Evolutionary conservation across 64 coral and sea anemone species (phyloP).

Genomic region (Pocillopora verrucosa): DNA sequence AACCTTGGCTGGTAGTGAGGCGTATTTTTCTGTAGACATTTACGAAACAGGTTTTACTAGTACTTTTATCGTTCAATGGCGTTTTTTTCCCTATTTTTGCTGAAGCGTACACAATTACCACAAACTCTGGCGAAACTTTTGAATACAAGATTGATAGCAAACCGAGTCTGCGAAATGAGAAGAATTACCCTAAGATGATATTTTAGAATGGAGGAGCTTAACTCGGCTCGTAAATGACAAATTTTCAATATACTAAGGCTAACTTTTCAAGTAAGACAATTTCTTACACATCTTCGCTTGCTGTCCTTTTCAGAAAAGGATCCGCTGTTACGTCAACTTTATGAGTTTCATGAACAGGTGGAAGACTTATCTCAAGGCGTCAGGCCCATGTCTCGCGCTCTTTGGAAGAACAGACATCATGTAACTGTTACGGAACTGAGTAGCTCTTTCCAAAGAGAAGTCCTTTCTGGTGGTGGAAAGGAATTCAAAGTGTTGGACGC

Average conservation of each 20-base stretch:
- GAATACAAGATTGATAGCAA: neutral
- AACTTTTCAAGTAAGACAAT: neutral
- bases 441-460: slow-evolving; percentile 20
- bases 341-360: slow-evolving; percentile 52
- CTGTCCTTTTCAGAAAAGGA: slow-evolving; percentile 13
- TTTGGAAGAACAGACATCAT: slow-evolving; percentile 61
- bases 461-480: neutral
- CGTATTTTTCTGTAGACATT: too few species aligned
- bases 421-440: slow-evolving; percentile 46
- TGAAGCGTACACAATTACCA: too few species aligned
- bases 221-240: too few species aligned
- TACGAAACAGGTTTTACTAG: too few species aligned
- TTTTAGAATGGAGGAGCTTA: too few species aligned
- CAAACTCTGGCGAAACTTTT: neutral
- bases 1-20: too few species aligned
- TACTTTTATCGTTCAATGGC: too few species aligned
- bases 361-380: neutral
- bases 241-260: too few species aligned
- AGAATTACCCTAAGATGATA: too few species aligned
- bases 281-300: neutral
- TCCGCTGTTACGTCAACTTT: slow-evolving; percentile 63
- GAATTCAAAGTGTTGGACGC: slow-evolving; percentile 9
- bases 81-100: too few species aligned
- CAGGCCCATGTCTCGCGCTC: neutral
- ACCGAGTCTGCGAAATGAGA: neutral